Base-by-base conservation (phyloP, 2,797 vertebrate genomes). In the Micrastur ruficollis region DNA sequence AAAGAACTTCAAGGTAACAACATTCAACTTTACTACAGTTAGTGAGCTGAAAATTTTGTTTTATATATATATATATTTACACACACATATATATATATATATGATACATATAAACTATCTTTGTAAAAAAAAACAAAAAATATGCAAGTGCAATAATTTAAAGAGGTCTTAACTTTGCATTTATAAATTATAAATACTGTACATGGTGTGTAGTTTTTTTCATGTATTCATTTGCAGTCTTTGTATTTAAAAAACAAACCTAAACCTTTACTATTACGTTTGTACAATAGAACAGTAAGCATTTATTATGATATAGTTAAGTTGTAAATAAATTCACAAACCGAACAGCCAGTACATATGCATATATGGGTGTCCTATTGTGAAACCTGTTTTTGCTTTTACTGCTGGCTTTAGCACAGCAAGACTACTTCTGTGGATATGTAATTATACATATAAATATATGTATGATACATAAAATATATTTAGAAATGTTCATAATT, bases 161-260 rank as follows among this genome's bases (percentile, higher is more conserved):
- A 98, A 98, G 97, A 97, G 97, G 97, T 98, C 98, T 98, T 98
- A 98, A 97, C 97, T 98, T 98, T 98, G 97, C 98, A 98, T 98
- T 98, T 98, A 98, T 98, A 98, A 98, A 98, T 98, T 98, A 98
- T 98, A 98, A 98, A 98, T 98, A 98, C 89, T 98, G 98, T 98
- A 98, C 96, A 98, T 98, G 97, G 98, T 98, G 97, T 98, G 98
- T 98, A 98, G 98, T 98, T 98, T 98, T 96, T 97, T 98, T 97
- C 98, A 98, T 97, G 97, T 98, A 97, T 98, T 98, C 98, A 97
- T 98, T 98, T 98, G 97, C 97, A 97, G 98, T 98, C 98, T 98
- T 98, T 98, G 98, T 98, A 98, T 98, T 98, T 98, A 97, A 98
- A 97, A 97, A 96, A 83, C 91, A 93, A 94, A 88, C 96, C 75